Evolutionary conservation across 2,888 invertebrate genomes (phyloP), one percentile per base, ranked within the genome.

Genomic region (Periphyllus acericola): DNA sequence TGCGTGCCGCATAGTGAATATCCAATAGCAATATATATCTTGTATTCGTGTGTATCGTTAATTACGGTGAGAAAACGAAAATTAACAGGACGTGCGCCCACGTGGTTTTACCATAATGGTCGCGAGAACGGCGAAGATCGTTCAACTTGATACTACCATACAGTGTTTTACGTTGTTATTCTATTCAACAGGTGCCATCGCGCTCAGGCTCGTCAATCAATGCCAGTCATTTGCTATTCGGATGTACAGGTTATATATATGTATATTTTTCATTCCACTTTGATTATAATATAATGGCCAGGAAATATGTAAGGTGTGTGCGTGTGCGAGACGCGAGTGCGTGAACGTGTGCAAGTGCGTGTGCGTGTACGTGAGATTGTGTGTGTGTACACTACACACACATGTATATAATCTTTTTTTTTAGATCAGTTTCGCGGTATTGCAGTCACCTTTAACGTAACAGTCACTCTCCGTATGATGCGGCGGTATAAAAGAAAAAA

Each of bases 201-300:
- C 72, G 71, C 34, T n/a, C 72, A 34, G 55, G 83, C 36, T 83
- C 72, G n/a, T 83, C 83, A 83, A 83, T 83, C 83, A 83, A 83
- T 74, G 83, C 9, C 83, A 74, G 36, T 55, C 55, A 36, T 83
- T 55, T 34, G 55, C 78, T 34, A 29, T 29, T 52, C 21, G 75
- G 14, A 36, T 14, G 14, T 75, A 60, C 60, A 60, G 8, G 60
- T 60, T 60, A 6, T 60, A 25, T 60, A 21, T 68, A 68, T 25
- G 3, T 60, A 46, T 46, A 46, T 46, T 14, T 14, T 11, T 46
- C n/a, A 60, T 68, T 81, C 21, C 21, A 82, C 34, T 34, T 34
- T 34, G 40, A 46, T 81, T 46, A 71, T 82, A 82, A 52, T 78
- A 78, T 72, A 82, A 81, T 81, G 68, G 71, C n/a, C 34, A 71